A percentile compares a stretch with the other conserved stretches of the same genome.
Conservation (phyloP, 92 coral and sea anemone species). For the Galaxea fascicularis region DNA sequence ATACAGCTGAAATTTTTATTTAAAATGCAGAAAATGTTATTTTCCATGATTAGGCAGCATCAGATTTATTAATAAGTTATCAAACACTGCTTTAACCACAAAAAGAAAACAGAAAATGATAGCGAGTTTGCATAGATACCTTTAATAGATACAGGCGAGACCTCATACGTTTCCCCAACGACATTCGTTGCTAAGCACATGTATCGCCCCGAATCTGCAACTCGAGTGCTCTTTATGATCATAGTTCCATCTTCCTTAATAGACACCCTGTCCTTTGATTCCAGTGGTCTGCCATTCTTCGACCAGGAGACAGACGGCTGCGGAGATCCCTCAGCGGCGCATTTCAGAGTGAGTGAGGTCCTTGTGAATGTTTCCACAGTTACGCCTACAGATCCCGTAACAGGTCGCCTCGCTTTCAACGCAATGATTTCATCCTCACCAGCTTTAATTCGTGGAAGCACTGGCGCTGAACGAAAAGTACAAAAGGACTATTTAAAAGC, state of each 20-base stretch:
- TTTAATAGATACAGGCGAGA: slow-evolving; percentile 14
- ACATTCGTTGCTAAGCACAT: slow-evolving; percentile 69
- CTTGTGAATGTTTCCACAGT: slow-evolving; percentile 69
- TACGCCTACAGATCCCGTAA: slow-evolving; percentile 47
- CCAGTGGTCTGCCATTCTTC: slow-evolving; percentile 59
- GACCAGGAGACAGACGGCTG: slow-evolving; percentile 74
- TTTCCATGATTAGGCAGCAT: no score
- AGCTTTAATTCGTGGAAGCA: slow-evolving; percentile 58
- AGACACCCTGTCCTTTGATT: slow-evolving; percentile 41
- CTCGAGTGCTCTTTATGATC: slow-evolving; percentile 56
- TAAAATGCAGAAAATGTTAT: no score
- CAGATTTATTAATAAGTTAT: no score
- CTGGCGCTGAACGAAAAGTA: slow-evolving; percentile 39
- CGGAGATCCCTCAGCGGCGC: slow-evolving; percentile 75
- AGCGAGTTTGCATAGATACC: neutral
- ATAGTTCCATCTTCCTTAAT: slow-evolving; percentile 55
- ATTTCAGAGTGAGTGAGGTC: slow-evolving; percentile 55
- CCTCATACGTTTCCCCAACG: slow-evolving; percentile 9
- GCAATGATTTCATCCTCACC: slow-evolving; percentile 55
- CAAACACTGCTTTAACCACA: no score
- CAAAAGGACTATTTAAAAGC: neutral
- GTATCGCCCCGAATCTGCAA: slow-evolving; percentile 72
- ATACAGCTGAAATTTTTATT: no score
- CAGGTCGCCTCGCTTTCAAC: slow-evolving; percentile 39
- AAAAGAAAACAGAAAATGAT: neutral